phyloP scores from a whole-genome alignment of 2,113 vertebrate species.

The Syngnathoides biaculeatus region DNA sequence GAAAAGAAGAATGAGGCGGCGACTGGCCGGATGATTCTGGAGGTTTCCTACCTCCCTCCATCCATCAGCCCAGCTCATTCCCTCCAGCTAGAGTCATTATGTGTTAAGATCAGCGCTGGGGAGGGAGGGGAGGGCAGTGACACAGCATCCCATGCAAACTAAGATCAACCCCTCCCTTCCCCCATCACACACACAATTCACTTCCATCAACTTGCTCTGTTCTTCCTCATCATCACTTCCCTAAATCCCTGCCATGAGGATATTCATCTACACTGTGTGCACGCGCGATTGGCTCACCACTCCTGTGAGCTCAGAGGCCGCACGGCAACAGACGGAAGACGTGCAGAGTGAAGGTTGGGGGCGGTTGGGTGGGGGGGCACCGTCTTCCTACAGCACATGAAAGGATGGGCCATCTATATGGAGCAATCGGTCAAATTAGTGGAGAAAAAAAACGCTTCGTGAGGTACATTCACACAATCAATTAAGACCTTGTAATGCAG shows the following conservation, averaged over 20 bases:
- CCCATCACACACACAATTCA: background rate
- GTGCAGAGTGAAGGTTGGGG: slow-evolving; percentile 41
- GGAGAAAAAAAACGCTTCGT: background rate
- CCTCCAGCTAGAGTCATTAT: slow-evolving; percentile 54
- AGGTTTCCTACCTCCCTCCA: slow-evolving; percentile 39
- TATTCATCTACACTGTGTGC: background rate
- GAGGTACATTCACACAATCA: background rate
- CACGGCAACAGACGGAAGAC: slow-evolving; percentile 51
- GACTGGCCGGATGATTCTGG: slow-evolving; percentile 22
- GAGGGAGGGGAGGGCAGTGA: slow-evolving; percentile 5
- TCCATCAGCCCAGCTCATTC: slow-evolving; percentile 31
- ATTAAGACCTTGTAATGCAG: too few species aligned
- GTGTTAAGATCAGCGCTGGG: slow-evolving; percentile 54
- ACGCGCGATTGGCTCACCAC: slow-evolving; percentile 20
- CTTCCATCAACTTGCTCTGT: background rate
- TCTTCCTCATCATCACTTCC: background rate
- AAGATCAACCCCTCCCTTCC: slow-evolving; percentile 28
- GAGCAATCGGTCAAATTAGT: background rate
- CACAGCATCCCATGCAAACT: slow-evolving; percentile 7
- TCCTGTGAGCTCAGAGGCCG: slow-evolving; percentile 32
- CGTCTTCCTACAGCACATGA: background rate
- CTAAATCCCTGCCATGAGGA: background rate
- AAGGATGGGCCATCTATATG: background rate
- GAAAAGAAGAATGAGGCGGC: slow-evolving; percentile 16
- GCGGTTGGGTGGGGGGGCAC: slow-evolving; percentile 4